Evolutionary conservation across 2,797 vertebrate species (phyloP), one percentile per base, ranked within the genome.

Genomic region (Ambastaia sidthimunki): DNA sequence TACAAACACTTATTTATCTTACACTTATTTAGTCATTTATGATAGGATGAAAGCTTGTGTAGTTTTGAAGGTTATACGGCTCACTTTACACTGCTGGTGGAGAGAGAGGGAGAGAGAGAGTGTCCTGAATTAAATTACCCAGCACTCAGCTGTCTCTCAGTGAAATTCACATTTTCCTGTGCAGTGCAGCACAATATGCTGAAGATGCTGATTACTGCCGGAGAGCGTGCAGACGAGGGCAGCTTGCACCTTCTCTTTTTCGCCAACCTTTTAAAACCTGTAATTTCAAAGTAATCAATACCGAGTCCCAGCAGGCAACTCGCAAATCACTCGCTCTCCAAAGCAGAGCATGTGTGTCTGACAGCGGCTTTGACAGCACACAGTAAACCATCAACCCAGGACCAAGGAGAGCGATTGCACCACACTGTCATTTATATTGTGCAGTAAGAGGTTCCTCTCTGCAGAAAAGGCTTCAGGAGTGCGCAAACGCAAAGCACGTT

Each of bases 121-220:
- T 16, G 23, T 89, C 48, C 80, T 79, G 89, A 90, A 88, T 94
- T 92, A 85, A 93, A 94, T 94, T 93, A 94, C 93, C 89, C 89
- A 88, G 86, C 87, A 88, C 90, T 93, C 91, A 93, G 93, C 92
- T 93, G 83, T 93, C 92, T 92, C 87, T 83, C 71, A 67, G 86
- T 89, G 88, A 93, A 94, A 92, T 93, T 92, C 90, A 90, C 91
- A 90, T 93, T 93, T 93, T 93, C 91, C 90, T 89, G 89, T 91
- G 89, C 89, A 72, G 89, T 85, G 87, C 88, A 90, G 90, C 87
- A 87, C 91, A 93, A 93, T 93, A 89, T 94, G 94, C 93, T 93
- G 93, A 94, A 91, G 89, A 87, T 67, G 88, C 90, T 91, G 90
- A 93, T 93, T 93, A 92, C 89, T 90, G 89, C 86, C 88, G 85